Conservation (phyloP, 2,888 invertebrate species). For the Mystacides longicornis region DNA sequence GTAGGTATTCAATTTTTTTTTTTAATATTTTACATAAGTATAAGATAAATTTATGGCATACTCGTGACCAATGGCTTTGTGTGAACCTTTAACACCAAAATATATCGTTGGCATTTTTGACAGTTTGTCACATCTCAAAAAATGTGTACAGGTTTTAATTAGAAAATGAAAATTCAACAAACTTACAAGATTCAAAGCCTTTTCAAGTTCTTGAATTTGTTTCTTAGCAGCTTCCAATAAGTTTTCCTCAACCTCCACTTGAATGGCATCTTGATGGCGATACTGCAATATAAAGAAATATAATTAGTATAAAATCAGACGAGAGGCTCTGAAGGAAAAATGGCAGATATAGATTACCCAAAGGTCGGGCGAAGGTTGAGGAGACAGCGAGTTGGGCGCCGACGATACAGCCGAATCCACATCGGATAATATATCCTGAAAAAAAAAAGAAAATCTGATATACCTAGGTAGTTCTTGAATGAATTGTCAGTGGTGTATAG, state of each 20-base stretch:
- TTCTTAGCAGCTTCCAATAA: slow-evolving; percentile 40
- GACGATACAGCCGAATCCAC: slow-evolving; percentile 63
- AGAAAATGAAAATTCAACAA: no score
- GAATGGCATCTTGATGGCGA: slow-evolving; percentile 36
- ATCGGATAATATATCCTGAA: slow-evolving; percentile 41
- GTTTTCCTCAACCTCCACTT: slow-evolving; percentile 36
- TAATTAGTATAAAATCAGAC: neutral
- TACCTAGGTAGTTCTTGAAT: no score
- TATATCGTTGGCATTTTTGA: no score
- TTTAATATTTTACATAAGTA: no score
- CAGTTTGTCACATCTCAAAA: no score
- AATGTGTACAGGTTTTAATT: no score
- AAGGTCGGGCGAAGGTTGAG: slow-evolving; percentile 54
- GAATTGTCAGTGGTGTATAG: no score
- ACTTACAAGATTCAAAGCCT: slow-evolving; percentile 38
- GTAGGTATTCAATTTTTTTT: no score
- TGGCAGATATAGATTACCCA: slow-evolving; percentile 38
- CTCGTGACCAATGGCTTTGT: no score
- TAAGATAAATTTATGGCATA: no score
- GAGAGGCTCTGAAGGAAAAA: neutral
- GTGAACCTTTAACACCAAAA: no score
- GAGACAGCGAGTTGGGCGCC: slow-evolving; percentile 62
- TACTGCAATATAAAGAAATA: slow-evolving; percentile 29
- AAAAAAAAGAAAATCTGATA: no score
- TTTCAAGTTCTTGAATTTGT: slow-evolving; percentile 44